Evolutionary conservation across 2,888 invertebrate genomes (phyloP).

Genomic region (Aspidiotus rigidus): DNA sequence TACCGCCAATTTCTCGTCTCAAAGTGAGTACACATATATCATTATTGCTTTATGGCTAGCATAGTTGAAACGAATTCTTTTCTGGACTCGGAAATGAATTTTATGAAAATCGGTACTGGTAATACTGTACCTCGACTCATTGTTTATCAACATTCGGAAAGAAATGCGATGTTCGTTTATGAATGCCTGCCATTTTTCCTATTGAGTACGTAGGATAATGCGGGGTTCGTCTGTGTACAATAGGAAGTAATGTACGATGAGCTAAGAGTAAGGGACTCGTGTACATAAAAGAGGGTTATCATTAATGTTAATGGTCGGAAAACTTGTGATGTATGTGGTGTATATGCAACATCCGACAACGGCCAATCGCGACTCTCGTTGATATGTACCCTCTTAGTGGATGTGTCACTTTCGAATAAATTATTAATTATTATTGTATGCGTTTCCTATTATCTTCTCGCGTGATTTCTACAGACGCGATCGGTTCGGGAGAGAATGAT

Average conservation of each 20-base stretch:
- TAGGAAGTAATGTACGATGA: conserved; percentile 22
- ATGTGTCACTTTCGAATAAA: conserved; percentile 7
- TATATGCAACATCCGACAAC: conserved; percentile 19
- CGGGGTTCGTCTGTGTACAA: conserved; percentile 13
- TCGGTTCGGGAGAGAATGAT: background rate
- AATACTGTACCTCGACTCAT: too few relatives aligned
- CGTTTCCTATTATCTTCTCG: conserved; percentile 11
- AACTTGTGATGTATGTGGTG: conserved; percentile 28
- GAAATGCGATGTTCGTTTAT: too few relatives aligned
- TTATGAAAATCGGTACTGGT: too few relatives aligned
- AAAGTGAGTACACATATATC: conserved; percentile 38
- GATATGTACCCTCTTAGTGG: background rate
- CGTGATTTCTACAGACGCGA: background rate
- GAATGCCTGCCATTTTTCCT: background rate
- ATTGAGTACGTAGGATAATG: background rate
- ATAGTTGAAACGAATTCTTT: too few relatives aligned
- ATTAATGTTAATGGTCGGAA: conserved; percentile 34
- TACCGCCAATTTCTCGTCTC: conserved; percentile 40
- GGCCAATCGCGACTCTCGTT: conserved; percentile 16
- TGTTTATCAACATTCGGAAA: too few relatives aligned
- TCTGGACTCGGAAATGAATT: too few relatives aligned
- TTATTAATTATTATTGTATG: conserved; percentile 28
- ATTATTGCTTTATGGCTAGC: background rate
- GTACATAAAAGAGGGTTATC: conserved; percentile 18
- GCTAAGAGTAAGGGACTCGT: conserved; percentile 14